These are phyloP conservation scores for Apamea anceps DNA, from an alignment of 2,888 invertebrate species.

Conservation along the genomic window DNA sequence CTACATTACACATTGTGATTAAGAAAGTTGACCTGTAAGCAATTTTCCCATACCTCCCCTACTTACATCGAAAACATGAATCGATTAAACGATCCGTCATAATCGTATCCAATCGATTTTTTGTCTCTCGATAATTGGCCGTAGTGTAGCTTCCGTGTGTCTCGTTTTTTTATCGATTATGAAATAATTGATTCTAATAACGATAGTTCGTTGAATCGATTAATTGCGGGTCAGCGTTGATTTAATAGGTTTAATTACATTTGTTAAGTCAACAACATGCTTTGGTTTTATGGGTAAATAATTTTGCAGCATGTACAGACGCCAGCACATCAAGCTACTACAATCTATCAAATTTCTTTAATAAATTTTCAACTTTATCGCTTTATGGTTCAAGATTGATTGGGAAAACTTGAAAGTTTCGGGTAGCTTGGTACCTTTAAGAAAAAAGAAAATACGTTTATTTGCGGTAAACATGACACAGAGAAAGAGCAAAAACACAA, in stretches of 20 bases:
- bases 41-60: conserved; percentile 83
- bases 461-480: too few species aligned
- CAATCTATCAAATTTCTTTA: too few species aligned
- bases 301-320: conserved; percentile 20
- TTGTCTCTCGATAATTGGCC: conserved; percentile 81
- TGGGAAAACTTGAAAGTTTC: too few species aligned
- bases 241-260: conserved; percentile 66
- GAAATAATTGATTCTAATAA: conserved; percentile 82
- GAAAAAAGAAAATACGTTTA: too few species aligned
- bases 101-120: conserved; percentile 77
- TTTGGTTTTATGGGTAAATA: conserved; percentile 38
- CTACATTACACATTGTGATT: conserved; percentile 62
- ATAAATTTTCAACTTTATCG: too few species aligned
- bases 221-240: conserved; percentile 76
- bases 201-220: conserved; percentile 81
- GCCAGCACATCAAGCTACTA: too few species aligned
- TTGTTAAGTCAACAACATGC: conserved; percentile 33
- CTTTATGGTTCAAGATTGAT: too few species aligned
- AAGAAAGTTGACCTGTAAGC: conserved; percentile 83
- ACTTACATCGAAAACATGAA: conserved; percentile 74
- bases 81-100: conserved; percentile 81
- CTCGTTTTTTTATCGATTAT: conserved; percentile 79
- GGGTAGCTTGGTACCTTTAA: background rate
- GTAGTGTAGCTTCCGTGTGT: conserved; percentile 83
- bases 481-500: too few species aligned